A percentile compares a stretch with the other conserved stretches of the same genome.
Evolutionary conservation across 2,888 invertebrate species (phyloP).

Genomic region (Arge pagana): DNA sequence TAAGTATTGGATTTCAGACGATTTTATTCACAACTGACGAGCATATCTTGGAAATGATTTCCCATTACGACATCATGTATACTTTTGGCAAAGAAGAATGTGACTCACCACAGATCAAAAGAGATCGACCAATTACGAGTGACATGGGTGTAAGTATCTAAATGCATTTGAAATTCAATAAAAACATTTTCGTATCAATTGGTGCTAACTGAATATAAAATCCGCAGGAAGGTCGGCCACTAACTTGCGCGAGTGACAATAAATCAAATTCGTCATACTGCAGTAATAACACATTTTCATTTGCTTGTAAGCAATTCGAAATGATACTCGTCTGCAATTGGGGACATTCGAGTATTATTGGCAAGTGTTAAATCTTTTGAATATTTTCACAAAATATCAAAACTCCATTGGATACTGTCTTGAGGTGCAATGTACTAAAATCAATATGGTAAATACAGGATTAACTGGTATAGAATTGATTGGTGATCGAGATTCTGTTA

Average conservation of each 20-base stretch:
- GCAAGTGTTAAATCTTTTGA: conserved; percentile 42
- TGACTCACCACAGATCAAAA: conserved; percentile 58
- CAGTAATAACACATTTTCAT: conserved; percentile 34
- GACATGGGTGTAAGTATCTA: conserved; percentile 52
- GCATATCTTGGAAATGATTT: conserved; percentile 68
- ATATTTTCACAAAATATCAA: neutral
- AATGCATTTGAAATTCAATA: neutral
- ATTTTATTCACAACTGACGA: conserved; percentile 83
- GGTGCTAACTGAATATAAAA: neutral
- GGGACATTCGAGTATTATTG: conserved; percentile 66
- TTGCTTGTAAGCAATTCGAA: conserved; percentile 58
- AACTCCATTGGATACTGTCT: too few species aligned
- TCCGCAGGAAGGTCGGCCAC: conserved; percentile 42
- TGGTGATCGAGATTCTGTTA: conserved; percentile 32
- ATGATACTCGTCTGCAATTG: conserved; percentile 68
- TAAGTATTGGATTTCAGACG: conserved; percentile 66
- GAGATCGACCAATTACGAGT: conserved; percentile 68
- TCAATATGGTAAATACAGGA: too few species aligned
- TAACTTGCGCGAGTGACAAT: conserved; percentile 38
- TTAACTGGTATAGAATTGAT: conserved; percentile 45
- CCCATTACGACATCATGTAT: conserved; percentile 57
- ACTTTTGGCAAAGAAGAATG: conserved; percentile 56
- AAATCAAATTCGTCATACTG: conserved; percentile 27
- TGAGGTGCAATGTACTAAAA: too few species aligned
- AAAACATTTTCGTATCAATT: neutral